A percentile compares a stretch with the other conserved stretches of the same genome.
These are phyloP conservation scores for Drosophila ananassae DNA, from an alignment of 1,140 invertebrate genomes.

Conservation along the genomic window DNA sequence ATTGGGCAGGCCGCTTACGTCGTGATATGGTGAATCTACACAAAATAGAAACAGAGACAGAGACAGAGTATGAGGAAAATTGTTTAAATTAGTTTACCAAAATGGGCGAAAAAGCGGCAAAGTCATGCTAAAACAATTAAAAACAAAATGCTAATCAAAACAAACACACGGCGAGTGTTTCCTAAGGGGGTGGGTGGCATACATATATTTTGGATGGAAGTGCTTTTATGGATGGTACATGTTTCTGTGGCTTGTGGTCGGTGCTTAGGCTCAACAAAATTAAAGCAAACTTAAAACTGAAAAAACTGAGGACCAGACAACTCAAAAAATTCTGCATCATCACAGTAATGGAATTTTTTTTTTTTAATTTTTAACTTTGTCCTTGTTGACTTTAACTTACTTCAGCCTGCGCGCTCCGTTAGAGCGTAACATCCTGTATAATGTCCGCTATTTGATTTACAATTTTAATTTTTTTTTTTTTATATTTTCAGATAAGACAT, in stretches of 20 bases:
- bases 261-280: slow-evolving; percentile 23
- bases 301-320: slow-evolving; percentile 29
- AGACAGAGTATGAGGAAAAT: slow-evolving; percentile 33
- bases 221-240: background rate
- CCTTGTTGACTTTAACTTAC: slow-evolving; percentile 73
- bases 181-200: slow-evolving; percentile 3
- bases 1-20: slow-evolving; percentile 94
- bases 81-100: slow-evolving; percentile 75
- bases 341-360: slow-evolving; percentile 23
- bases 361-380: slow-evolving; percentile 12
- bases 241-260: slow-evolving; percentile 4
- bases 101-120: slow-evolving; percentile 29
- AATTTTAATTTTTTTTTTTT: slow-evolving; percentile 19
- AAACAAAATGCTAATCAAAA: slow-evolving; percentile 65
- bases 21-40: slow-evolving; percentile 95
- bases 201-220: background rate
- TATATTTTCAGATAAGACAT: slow-evolving; percentile 42
- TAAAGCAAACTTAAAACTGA: slow-evolving; percentile 25
- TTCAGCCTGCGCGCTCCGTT: slow-evolving; percentile 83
- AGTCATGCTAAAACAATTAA: slow-evolving; percentile 81
- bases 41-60: slow-evolving; percentile 31
- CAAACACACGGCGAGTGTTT: slow-evolving; percentile 46
- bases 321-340: slow-evolving; percentile 60
- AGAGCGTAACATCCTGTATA: slow-evolving; percentile 84
- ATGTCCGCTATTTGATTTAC: slow-evolving; percentile 77